Conservation (phyloP, 1,140 invertebrate species). For the Drosophila seguyi region DNA sequence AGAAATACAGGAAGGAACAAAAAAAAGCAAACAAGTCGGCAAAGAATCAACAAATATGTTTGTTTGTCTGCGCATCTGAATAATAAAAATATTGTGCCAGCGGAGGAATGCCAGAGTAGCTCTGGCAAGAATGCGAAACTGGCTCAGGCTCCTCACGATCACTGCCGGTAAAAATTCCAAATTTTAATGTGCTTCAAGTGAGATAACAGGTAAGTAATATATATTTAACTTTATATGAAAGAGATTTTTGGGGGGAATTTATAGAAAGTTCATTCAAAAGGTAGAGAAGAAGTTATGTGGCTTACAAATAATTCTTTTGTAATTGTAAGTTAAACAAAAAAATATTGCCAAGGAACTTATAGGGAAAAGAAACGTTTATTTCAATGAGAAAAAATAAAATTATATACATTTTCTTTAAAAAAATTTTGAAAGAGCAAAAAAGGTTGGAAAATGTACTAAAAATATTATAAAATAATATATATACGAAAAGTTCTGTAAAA, state of each 20-base stretch:
- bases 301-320: no score
- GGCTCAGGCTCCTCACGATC: conserved; percentile 17
- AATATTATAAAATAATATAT: no score
- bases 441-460: no score
- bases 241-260: background rate
- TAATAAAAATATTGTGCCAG: conserved; percentile 40
- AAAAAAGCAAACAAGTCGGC: conserved; percentile 35
- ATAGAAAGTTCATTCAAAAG: accelerated
- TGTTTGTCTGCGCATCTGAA: conserved; percentile 51
- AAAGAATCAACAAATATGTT: conserved; percentile 60
- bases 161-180: background rate
- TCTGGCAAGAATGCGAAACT: conserved; percentile 17
- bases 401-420: no score
- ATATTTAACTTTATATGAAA: background rate
- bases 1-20: background rate
- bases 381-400: background rate
- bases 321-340: background rate
- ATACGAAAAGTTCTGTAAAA: no score
- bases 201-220: no score
- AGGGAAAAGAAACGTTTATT: background rate
- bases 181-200: background rate
- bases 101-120: conserved; percentile 5
- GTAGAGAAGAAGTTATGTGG: background rate
- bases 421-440: no score
- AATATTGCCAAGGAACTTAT: background rate